Base-by-base conservation (phyloP, 2,888 invertebrate genomes). In the Drosophila limbata region DNA sequence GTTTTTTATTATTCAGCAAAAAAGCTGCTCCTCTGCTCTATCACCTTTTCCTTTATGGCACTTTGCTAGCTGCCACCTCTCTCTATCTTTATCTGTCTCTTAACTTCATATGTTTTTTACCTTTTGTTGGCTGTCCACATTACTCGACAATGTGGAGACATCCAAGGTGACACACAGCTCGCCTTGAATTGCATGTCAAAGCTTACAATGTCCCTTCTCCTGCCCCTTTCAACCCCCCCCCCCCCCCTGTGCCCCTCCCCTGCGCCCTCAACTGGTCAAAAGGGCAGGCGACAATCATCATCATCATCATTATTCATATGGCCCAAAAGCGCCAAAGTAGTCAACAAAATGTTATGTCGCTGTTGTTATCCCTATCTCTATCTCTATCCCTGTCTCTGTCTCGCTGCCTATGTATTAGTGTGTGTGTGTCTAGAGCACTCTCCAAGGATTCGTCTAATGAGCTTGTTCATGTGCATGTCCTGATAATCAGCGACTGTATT, bases 361-460 rank as follows among this genome's bases (percentile, higher is more conserved):
- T 51, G 52, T 71, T 42, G 42, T 52, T 63, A 69, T 74, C 53
- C 25, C 5, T 45, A 0, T 31, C 5, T 31, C 5, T 45, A 1
- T 31, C 10, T 31, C 2, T 45, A 13, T 15, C 11, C n/a, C 4
- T 28, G 13, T 35, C n/a, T 45, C 6, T 48, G 48, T 45, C 11
- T 15, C 3, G 15, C 6, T 33, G 4, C n/a, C 17, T 33, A 13
- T 50, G 5, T 17, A 9, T 13, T 2, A 4, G 44, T 44, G 42
- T 48, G 31, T 35, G 35, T 42, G 52, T 44, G 77, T 48, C 48
- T 55, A 62, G 57, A 57, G 55, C 39, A 72, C 72, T 84, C 84
- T 84, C 84, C 66, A 89, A 87, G 84, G 84, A 84, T 87, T 89
- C 74, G 67, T 62, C 68, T 84, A 84, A 84, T 84, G 84, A 89